Evolutionary conservation across 2,888 invertebrate species (phyloP).

Genomic region (Hypercompe scribonia): DNA sequence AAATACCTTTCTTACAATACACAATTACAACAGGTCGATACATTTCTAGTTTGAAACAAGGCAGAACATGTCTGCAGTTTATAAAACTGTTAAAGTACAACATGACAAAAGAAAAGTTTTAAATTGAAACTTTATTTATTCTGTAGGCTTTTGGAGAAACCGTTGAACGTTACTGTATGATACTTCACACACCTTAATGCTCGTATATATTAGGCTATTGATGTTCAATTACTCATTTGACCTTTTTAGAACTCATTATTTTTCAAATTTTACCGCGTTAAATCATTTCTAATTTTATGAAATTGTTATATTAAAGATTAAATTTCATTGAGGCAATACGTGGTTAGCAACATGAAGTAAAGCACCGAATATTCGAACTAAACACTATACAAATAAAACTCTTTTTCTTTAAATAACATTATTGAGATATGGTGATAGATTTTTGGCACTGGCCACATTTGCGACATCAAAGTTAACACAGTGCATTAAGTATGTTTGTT

Average conservation of each 20-base stretch:
- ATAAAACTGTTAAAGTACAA: neutral
- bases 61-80: constrained; percentile 23
- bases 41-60: constrained; percentile 27
- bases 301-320: neutral
- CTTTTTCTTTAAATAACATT: neutral
- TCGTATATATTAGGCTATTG: too few relatives aligned
- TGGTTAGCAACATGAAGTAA: neutral
- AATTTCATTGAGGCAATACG: neutral
- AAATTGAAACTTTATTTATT: neutral
- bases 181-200: neutral
- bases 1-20: constrained; percentile 59
- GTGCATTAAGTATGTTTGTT: too few relatives aligned
- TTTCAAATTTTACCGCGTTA: neutral
- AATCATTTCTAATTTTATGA: neutral
- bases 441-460: neutral
- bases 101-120: neutral
- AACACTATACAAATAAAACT: neutral
- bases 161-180: neutral
- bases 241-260: neutral
- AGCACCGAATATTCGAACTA: neutral
- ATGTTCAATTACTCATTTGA: too few relatives aligned
- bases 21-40: constrained; percentile 38
- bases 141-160: neutral
- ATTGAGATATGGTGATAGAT: neutral
- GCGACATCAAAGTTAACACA: neutral